These are phyloP conservation scores for Mesaphorura yosii DNA, from an alignment of 1,140 invertebrate species.

Conservation along the genomic window DNA sequence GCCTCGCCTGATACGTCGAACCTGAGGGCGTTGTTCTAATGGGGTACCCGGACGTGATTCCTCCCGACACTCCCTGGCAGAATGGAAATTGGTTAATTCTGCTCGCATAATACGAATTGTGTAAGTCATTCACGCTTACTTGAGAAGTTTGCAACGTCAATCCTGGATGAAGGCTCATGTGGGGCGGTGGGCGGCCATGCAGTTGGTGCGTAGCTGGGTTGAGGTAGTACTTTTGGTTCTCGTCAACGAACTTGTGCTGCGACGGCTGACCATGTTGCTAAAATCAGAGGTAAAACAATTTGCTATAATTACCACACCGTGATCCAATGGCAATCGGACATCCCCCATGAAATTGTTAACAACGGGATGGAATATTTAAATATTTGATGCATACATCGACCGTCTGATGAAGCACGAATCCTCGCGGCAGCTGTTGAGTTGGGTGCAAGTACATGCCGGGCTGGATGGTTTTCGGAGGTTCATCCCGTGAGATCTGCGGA, in stretches of 20 bases:
- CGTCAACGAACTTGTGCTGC: slow-evolving; percentile 23
- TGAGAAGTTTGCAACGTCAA: slow-evolving; percentile 17
- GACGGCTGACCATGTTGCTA: slow-evolving; percentile 10
- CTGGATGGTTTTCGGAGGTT: slow-evolving; percentile 7
- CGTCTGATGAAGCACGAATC: slow-evolving; percentile 11
- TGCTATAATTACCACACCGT: neutral
- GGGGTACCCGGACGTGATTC: slow-evolving; percentile 30
- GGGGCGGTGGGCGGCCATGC: slow-evolving; percentile 4
- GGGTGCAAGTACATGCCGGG: slow-evolving; percentile 3
- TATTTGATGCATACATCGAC: slow-evolving; percentile 11
- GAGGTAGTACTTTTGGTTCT: slow-evolving; percentile 26
- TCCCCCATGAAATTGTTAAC: neutral
- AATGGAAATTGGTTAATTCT: neutral
- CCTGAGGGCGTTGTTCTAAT: slow-evolving; percentile 22
- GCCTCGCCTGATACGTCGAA: slow-evolving; percentile 19
- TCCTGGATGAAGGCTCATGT: slow-evolving; percentile 19
- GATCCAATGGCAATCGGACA: neutral
- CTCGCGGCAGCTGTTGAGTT: neutral
- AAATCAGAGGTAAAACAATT: neutral
- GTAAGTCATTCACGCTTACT: slow-evolving; percentile 4
- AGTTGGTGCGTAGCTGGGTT: slow-evolving; percentile 13
- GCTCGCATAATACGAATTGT: neutral
- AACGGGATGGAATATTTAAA: too few species aligned
- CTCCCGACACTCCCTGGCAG: slow-evolving; percentile 1
- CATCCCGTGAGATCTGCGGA: slow-evolving; percentile 10